Evolutionary conservation across 2,888 invertebrate species (phyloP), one percentile per base, ranked within the genome.

Genomic region (Eledona agricola): DNA sequence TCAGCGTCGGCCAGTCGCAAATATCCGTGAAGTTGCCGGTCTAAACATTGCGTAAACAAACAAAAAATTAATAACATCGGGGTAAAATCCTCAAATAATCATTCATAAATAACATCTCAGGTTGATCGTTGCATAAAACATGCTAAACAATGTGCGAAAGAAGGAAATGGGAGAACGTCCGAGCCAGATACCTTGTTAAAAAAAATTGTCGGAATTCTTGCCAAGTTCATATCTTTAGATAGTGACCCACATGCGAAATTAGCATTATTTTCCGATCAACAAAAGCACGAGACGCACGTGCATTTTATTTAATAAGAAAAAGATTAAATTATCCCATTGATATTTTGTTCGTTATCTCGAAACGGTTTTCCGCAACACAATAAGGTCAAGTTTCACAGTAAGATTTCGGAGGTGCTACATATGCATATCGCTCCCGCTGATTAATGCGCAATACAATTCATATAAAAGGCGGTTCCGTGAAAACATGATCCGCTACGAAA

Each of bases 1-100:
- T 90, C 62, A 95, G 81, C 63, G 93, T 87, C 66, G 96, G 95
- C 95, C 95, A 96, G 77, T 94, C 94, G 63, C 90, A 88, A 67
- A 89, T 89, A 79, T 93, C 91, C 61, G 88, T 58, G 78, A 94
- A 90, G 77, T 90, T 89, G 73, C 90, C 89, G 59, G 90, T 89
- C 92, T 93, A 81, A 3, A 79, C 79, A 69, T 68, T 66, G 62
- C 26, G 51, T 1, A 16, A 42, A 35, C 15, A 45, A 59, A 31
- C 17, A 19, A 26, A 34, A 32, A 20, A 28, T 16, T 15, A 31
- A 46, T 26, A 28, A 42, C 3, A 4, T 20, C 16, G 3, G 25
- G 4, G 6, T 26, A 15, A 23, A 3, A 6, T 23, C 6, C 9
- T 9, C 3, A 6, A 4, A 6, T n/a, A n/a, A n/a, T n/a, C n/a